These are phyloP conservation scores for Hylia prasina DNA, from an alignment of 2,113 vertebrate species.

Conservation along the genomic window DNA sequence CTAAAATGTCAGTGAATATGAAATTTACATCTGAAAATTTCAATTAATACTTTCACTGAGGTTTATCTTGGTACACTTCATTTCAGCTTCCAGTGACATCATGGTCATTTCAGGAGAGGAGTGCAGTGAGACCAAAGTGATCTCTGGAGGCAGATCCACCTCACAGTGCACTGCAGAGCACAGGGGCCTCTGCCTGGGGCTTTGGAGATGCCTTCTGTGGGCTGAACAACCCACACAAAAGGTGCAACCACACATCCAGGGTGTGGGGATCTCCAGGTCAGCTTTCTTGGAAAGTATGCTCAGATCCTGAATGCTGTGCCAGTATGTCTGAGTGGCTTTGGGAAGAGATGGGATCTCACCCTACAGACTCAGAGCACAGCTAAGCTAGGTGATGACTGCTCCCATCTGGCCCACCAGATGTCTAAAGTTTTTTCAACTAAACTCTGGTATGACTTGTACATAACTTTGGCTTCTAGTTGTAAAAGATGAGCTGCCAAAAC, in stretches of 20 bases:
- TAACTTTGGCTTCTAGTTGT: not conserved
- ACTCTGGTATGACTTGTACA: not conserved
- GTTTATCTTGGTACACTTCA: not conserved
- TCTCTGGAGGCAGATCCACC: not conserved
- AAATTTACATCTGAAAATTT: not conserved
- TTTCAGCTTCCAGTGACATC: not conserved
- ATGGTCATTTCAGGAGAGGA: not conserved
- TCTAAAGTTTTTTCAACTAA: not conserved
- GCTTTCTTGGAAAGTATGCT: not conserved
- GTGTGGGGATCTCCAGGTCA: not conserved
- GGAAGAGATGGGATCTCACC: not conserved
- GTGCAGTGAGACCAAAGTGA: not conserved
- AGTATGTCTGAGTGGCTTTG: not conserved
- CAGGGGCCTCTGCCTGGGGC: fast-evolving
- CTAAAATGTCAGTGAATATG: not conserved
- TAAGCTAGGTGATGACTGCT: not conserved
- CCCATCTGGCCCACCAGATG: not conserved
- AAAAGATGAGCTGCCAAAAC: not conserved
- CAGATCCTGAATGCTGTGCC: not conserved
- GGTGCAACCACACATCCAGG: fast-evolving
- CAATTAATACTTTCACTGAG: not conserved
- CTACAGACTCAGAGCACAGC: not conserved
- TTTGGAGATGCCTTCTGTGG: not conserved
- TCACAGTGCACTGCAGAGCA: not conserved
- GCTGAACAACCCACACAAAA: not conserved